These are phyloP conservation scores for Oceanodroma tethys DNA, from an alignment of 2,113 vertebrate species.

Conservation along the genomic window DNA sequence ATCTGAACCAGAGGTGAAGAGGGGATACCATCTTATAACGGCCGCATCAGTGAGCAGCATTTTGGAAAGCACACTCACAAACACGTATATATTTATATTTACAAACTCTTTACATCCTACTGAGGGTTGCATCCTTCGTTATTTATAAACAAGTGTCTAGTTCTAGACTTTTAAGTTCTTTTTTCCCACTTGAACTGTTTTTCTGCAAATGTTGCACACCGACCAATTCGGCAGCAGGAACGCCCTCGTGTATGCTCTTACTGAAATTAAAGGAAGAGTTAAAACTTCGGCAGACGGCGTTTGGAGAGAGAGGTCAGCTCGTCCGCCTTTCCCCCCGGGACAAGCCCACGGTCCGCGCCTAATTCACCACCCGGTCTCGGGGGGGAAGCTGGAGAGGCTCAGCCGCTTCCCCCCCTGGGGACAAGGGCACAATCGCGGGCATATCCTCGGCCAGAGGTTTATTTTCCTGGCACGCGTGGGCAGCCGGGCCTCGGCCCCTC, in stretches of 20 bases:
- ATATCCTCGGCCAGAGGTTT: rapidly evolving
- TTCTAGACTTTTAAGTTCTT: neutral
- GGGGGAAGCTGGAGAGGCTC: rapidly evolving
- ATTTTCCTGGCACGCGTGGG: rapidly evolving
- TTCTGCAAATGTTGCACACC: neutral
- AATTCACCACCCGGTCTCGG: neutral
- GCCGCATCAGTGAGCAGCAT: neutral
- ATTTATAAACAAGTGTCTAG: neutral
- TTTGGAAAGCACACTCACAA: neutral
- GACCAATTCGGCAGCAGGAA: neutral
- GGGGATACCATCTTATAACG: rapidly evolving
- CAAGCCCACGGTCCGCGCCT: neutral
- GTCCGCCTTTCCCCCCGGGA: neutral
- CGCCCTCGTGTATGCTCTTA: rapidly evolving
- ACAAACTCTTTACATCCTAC: neutral
- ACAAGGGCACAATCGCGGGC: rapidly evolving
- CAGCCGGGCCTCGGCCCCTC: neutral
- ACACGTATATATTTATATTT: rapidly evolving
- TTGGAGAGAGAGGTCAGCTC: rapidly evolving
- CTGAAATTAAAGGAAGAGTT: no score
- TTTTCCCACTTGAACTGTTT: neutral
- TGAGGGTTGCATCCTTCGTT: neutral
- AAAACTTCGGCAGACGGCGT: rapidly evolving
- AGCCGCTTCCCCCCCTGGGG: neutral
- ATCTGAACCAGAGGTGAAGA: neutral